Percentiles rank a stretch among this genome's conserved stretches.
Evolutionary conservation across 2,797 vertebrate species (phyloP).

Genomic region (Macroramphosus scolopax): DNA sequence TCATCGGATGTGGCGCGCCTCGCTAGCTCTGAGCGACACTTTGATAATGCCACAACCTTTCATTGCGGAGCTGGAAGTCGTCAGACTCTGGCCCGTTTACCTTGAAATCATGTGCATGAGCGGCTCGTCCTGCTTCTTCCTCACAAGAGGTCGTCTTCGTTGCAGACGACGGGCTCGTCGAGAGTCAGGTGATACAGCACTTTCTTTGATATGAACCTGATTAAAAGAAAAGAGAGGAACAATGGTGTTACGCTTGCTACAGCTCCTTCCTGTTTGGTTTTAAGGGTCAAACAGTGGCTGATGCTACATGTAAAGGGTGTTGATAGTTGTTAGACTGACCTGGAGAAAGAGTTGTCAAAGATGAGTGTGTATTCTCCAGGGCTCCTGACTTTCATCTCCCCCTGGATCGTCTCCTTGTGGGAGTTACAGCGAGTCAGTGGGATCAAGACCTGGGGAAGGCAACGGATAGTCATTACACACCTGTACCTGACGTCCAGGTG

Average conservation of each 20-base stretch:
- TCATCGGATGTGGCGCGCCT: too few relatives aligned
- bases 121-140: slow-evolving; percentile 1
- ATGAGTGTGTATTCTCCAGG: slow-evolving; percentile 88
- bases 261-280: neutral
- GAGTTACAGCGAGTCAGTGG: slow-evolving; percentile 92
- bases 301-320: neutral
- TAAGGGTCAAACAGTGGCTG: too few relatives aligned
- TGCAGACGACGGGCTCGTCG: slow-evolving; percentile 84
- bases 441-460: slow-evolving; percentile 88
- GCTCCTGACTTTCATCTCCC: slow-evolving; percentile 88
- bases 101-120: slow-evolving; percentile 14
- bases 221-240: slow-evolving; percentile 3
- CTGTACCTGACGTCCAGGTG: too few relatives aligned
- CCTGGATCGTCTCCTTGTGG: slow-evolving; percentile 91
- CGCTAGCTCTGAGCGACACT: slow-evolving; percentile 3
- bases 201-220: slow-evolving; percentile 95
- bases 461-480: neutral
- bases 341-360: slow-evolving; percentile 98
- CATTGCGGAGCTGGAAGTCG: slow-evolving; percentile 3
- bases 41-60: slow-evolving; percentile 42
- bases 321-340: too few relatives aligned
- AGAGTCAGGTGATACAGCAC: slow-evolving; percentile 89
- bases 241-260: neutral
- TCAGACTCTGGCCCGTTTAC: neutral
- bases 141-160: slow-evolving; percentile 84